These are phyloP conservation scores for Calliopsis andreniformis DNA, from an alignment of 1,140 invertebrate species.

Conservation along the genomic window DNA sequence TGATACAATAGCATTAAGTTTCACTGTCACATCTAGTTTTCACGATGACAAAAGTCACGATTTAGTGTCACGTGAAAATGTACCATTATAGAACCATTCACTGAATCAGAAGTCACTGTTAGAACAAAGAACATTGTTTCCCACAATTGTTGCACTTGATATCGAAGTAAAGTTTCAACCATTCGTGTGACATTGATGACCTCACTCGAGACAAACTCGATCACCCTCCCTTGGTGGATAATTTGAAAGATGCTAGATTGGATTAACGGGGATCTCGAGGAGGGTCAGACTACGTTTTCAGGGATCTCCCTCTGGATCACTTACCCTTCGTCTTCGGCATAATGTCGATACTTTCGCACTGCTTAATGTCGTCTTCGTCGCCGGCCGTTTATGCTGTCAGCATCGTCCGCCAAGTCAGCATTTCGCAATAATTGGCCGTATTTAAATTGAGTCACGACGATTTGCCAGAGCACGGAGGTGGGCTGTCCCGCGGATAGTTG, in stretches of 20 bases:
- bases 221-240: no score
- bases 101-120: no score
- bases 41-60: no score
- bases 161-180: background rate
- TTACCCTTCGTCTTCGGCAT: slow-evolving; percentile 60
- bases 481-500: background rate
- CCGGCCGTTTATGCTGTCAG: slow-evolving; percentile 26
- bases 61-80: no score
- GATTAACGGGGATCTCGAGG: background rate
- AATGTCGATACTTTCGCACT: slow-evolving; percentile 37
- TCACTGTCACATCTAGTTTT: no score
- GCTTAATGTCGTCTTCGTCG: slow-evolving; percentile 14
- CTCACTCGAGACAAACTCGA: background rate
- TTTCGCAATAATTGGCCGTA: slow-evolving; percentile 45
- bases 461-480: slow-evolving; percentile 20
- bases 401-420: slow-evolving; percentile 52
- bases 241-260: no score
- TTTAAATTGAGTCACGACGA: slow-evolving; percentile 47
- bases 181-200: no score
- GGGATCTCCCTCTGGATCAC: slow-evolving; percentile 11
- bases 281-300: background rate
- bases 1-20: no score
- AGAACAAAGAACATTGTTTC: no score
- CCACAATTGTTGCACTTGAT: no score
- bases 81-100: no score